Evolutionary conservation across 2,113 vertebrate species (phyloP).

Genomic region (Syngnathus floridae): DNA sequence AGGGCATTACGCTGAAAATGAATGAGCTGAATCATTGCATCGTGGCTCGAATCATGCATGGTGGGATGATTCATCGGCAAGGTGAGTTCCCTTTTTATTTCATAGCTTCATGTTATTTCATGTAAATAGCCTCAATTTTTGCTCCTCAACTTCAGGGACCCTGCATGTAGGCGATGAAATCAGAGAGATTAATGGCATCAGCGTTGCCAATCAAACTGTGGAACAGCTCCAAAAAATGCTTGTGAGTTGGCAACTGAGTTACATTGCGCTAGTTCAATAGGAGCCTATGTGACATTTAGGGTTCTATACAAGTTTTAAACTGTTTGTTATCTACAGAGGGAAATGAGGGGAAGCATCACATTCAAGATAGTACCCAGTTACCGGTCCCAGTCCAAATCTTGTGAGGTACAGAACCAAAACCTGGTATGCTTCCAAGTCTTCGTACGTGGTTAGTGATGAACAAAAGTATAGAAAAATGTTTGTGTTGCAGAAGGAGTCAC

Average conservation of each 20-base stretch:
- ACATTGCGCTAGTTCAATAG: background rate
- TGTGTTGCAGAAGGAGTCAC: conserved; percentile 63
- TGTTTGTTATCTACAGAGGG: conserved; percentile 71
- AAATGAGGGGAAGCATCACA: conserved; percentile 98
- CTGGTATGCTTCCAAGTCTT: background rate
- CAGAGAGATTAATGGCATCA: conserved; percentile 95
- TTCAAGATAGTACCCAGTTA: conserved; percentile 99
- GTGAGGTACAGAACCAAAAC: conserved; percentile 78
- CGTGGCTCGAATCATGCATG: conserved; percentile 98
- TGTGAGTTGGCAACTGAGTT: conserved; percentile 70
- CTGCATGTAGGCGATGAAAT: conserved; percentile 97
- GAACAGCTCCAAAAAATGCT: conserved; percentile 99
- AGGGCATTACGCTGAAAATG: conserved; percentile 99
- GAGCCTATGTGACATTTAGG: background rate
- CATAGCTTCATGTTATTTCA: background rate
- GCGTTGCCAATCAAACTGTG: conserved; percentile 97
- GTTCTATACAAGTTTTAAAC: background rate
- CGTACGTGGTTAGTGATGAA: background rate
- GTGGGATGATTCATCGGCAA: conserved; percentile 99
- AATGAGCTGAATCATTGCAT: conserved; percentile 98
- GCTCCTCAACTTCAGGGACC: conserved; percentile 74
- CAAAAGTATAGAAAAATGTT: background rate
- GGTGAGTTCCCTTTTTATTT: conserved; percentile 67
- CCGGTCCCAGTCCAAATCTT: conserved; percentile 88
- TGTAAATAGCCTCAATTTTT: background rate